Base-by-base conservation (phyloP, 2,113 vertebrate genomes). In the Hypanus sabinus region DNA sequence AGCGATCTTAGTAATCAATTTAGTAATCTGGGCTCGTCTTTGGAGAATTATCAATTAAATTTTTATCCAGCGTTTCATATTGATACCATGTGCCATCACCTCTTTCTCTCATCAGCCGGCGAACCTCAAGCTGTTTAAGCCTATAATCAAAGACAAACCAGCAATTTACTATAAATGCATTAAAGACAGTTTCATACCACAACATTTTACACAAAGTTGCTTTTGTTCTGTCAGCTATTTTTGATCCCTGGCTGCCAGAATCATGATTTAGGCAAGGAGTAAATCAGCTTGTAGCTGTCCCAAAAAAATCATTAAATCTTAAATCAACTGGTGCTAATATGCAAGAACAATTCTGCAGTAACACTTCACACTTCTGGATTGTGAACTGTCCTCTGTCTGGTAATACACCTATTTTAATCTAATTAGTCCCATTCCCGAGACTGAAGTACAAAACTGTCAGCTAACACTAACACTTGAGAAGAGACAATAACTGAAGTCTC, bases 1-100 rank as follows among this genome's bases (percentile, higher is more conserved):
- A 71, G n/a, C 62, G 71, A 71, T 38, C 22, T 93, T 93, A 24
- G 71, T 14, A 46, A 46, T 30, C 18, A 9, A 46, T 94, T 97
- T 96, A 99, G 94, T 96, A 95, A 95, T 99, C 99, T 76, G 99
- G 99, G 46, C 95, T 94, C 38, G 98, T 62, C 96, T 99, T 99
- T 93, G 94, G 94, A 94, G 96, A 96, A 95, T 97, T 14, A 95
- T 99, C 97, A 83, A 98, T 94, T 0, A 98, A 96, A 8, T 94
- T 96, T 95, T 98, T 98, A 95, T 98, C 96, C 14, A 96, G 11
- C 0, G 97, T 97, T 10, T 96, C 94, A 2, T 95, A 94, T 0
- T 97, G 96, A 95, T 96, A 98, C 99, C 99, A 99, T 12, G 99
- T 98, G 4, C 99, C 99, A 46, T 99, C 98, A 27, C 99, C 99